A percentile compares a stretch with the other conserved stretches of the same genome.
phyloP scores from a whole-genome alignment of 2,113 vertebrate species.

The Willisornis vidua region DNA sequence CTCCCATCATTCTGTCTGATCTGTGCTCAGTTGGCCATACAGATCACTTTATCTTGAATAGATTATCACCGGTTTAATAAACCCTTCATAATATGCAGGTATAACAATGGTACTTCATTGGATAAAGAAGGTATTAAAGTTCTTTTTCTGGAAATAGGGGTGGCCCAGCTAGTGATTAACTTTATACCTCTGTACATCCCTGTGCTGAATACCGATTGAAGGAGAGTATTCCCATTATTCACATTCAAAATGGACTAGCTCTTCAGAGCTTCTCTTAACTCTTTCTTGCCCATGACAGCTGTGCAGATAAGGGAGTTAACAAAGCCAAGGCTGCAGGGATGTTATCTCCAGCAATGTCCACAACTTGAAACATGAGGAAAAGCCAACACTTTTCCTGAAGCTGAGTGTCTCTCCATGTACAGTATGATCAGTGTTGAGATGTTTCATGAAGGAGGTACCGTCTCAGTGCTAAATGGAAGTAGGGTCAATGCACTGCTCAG shows the following conservation, averaged over 20 bases:
- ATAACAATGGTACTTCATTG: slow-evolving; percentile 76
- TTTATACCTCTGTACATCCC: slow-evolving; percentile 72
- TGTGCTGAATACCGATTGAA: slow-evolving; percentile 74
- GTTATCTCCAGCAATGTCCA: not conserved
- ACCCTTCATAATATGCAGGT: slow-evolving; percentile 81
- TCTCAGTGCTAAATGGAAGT: not conserved
- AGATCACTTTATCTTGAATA: slow-evolving; percentile 81
- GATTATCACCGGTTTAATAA: slow-evolving; percentile 79
- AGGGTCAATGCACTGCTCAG: not conserved
- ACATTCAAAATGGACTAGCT: slow-evolving; percentile 23
- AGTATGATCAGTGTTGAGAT: accelerated
- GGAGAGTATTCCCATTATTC: slow-evolving; percentile 69
- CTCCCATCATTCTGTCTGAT: slow-evolving; percentile 79
- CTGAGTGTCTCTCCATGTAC: accelerated
- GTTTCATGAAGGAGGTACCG: not conserved
- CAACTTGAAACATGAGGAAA: not conserved
- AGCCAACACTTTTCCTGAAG: not conserved
- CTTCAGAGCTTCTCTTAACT: slow-evolving; percentile 45
- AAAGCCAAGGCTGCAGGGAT: not conserved
- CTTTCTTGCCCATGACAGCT: not conserved
- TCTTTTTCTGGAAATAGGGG: slow-evolving; percentile 72
- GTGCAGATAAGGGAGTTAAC: not conserved
- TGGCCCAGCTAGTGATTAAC: slow-evolving; percentile 72
- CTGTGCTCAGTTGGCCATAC: slow-evolving; percentile 73
- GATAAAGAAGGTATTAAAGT: slow-evolving; percentile 78